Base-by-base conservation (phyloP, 2,888 invertebrate genomes). In the Drosophila pegasa region DNA sequence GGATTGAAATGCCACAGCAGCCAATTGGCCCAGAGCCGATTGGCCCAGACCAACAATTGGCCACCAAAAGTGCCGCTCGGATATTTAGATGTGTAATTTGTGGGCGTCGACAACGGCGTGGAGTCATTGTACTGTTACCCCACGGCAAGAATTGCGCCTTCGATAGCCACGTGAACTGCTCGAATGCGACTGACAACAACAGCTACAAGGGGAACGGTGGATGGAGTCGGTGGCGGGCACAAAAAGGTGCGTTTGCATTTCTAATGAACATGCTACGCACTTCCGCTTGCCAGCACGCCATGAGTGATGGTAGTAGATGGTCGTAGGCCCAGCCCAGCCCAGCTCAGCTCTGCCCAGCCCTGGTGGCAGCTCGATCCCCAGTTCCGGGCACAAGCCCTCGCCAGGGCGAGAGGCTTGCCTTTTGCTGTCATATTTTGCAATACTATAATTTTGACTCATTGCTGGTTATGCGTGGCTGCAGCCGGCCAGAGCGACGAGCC, bases 201-300 rank as follows among this genome's bases (percentile, higher is more conserved):
- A 55, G 12, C 43, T 6, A 6, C 27, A 7, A 18, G 16, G 16
- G 6, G 3, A 3, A 6, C 45, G 10, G 0, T 10, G 50, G 29
- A 59, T 52, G 38, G n/a, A 41, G 18, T 29, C 33, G 27, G 38
- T 8, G 52, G 33, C 75, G 51, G 64, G 50, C 75, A 78, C 75
- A 83, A 88, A 76, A 89, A 89, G 89, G 89, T 89, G 90, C 89
- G 90, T 90, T 89, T 89, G 89, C 89, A 89, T 89, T 89, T 86
- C 89, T 82, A 89, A 90, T 90, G 87, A 90, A 88, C 88, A 89
- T 84, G 90, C 90, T 90, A 89, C 89, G 89, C 89, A 89, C 89
- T 89, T 89, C 89, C 89, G 90, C 65, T 78, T 78, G 82, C 81
- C 81, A 56, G 60, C 33, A 61, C 56, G 58, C 75, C 77, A 87